Base-by-base conservation (phyloP, 2,113 vertebrate species). In the Thymallus thymallus region DNA sequence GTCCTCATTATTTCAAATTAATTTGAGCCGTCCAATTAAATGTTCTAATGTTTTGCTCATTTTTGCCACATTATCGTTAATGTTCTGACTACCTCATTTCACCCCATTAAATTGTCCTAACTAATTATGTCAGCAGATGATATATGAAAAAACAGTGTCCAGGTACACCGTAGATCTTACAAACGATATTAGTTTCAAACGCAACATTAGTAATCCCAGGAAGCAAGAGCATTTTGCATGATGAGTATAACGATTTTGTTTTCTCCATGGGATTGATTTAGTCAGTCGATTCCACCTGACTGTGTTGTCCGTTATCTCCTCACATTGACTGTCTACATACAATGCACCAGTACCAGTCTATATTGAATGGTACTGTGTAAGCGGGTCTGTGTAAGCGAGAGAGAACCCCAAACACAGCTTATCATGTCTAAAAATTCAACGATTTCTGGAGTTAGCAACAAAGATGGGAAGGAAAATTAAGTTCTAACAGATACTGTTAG, bases 181-280 rank as follows among this genome's bases (percentile, higher is more conserved):
- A 55, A 20, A 18, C 51, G 5, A 20, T 7, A 60, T 60, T 51
- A 18, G 48, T 51, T 51, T 23, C 5, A 60, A 60, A 22, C 51
- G 5, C 51, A 69, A 6, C 76, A 45, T 48, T 41, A 68, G 45
- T 29, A 12, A 67, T 10, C 16, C 5, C 69, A 1, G 48, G 92
- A 94, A 94, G 93, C 91, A 93, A 16, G 48, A 93, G 93, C 91
- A 94, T 92, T 90, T 87, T 91, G 93, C 91, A 93, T 93, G 90
- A 88, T 46, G 82, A 89, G 80, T 91, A 90, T 91, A 92, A 45
- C 88, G 23, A 55, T 12, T 3, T 58, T 51, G 48, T 3, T 14
- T 51, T 51, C 16, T 51, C 16, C 16, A 18, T 51, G 48, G 48
- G 48, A 51, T 18, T 4, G 14, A 14, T 51, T 51, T 51, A 51